These are phyloP conservation scores for Buceros bicornis DNA, from an alignment of 2,797 vertebrate species.

Conservation along the genomic window DNA sequence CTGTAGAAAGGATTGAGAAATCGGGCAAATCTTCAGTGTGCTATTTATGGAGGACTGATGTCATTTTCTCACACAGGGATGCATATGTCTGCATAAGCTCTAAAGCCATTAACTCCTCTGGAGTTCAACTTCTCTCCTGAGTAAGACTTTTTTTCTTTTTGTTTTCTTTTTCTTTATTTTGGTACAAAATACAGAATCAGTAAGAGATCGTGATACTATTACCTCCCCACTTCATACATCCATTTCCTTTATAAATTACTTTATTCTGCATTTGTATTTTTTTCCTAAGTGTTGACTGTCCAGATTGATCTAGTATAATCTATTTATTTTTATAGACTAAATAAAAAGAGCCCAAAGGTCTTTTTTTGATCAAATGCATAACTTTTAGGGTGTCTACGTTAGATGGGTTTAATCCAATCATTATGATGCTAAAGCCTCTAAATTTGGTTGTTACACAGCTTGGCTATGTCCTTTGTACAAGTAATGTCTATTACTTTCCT, in stretches of 20 bases:
- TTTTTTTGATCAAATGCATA: background rate
- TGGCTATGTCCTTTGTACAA: background rate
- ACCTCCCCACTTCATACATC: background rate
- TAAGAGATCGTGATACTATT: background rate
- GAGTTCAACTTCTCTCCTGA: background rate
- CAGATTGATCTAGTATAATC: background rate
- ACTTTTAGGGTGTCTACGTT: background rate
- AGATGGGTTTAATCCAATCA: background rate
- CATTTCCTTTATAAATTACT: background rate
- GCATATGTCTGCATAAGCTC: background rate
- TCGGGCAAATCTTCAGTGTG: background rate
- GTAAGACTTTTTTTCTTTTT: background rate
- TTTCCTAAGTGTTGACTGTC: background rate
- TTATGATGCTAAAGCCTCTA: background rate
- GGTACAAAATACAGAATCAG: background rate
- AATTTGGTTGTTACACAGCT: background rate
- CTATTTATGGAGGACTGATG: background rate
- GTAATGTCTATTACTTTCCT: background rate
- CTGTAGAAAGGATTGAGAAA: background rate
- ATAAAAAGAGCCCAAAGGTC: background rate
- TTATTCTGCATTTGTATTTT: rapidly evolving
- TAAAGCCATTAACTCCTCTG: background rate
- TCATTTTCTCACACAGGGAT: background rate
- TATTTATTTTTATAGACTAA: background rate
- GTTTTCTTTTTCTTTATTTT: too few species aligned